Evolutionary conservation across 2,113 vertebrate species (phyloP).

Genomic region (Albula glossodonta): DNA sequence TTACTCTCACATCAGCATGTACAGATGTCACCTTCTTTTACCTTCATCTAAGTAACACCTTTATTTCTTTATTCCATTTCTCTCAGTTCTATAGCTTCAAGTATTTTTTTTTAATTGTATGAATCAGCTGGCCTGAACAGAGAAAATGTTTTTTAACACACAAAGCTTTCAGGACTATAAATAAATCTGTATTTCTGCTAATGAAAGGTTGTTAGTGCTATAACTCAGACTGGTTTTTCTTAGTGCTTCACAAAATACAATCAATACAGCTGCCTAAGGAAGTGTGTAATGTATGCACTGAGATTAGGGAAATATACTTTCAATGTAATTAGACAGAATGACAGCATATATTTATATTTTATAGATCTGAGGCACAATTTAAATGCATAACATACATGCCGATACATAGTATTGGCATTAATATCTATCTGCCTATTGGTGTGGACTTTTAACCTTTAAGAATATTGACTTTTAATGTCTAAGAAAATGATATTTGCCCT

Average conservation of each 20-base stretch:
- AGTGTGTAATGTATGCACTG: constrained; percentile 47
- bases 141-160: neutral
- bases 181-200: constrained; percentile 22
- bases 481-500: constrained; percentile 44
- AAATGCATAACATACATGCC: constrained; percentile 44
- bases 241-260: constrained; percentile 51
- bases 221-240: constrained; percentile 56
- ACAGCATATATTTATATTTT: constrained; percentile 61
- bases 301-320: constrained; percentile 62
- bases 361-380: constrained; percentile 46
- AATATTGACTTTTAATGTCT: constrained; percentile 34
- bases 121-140: neutral
- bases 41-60: neutral
- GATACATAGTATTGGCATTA: constrained; percentile 55
- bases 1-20: neutral
- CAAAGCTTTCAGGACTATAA: constrained; percentile 15
- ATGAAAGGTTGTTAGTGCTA: constrained; percentile 48
- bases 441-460: constrained; percentile 63
- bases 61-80: neutral
- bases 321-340: constrained; percentile 59
- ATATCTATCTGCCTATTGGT: constrained; percentile 53
- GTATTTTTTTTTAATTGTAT: neutral
- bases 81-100: neutral
- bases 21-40: neutral
- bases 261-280: constrained; percentile 58